These are phyloP conservation scores for Scophthalmus maximus DNA, from an alignment of 2,113 vertebrate genomes.

Conservation along the genomic window DNA sequence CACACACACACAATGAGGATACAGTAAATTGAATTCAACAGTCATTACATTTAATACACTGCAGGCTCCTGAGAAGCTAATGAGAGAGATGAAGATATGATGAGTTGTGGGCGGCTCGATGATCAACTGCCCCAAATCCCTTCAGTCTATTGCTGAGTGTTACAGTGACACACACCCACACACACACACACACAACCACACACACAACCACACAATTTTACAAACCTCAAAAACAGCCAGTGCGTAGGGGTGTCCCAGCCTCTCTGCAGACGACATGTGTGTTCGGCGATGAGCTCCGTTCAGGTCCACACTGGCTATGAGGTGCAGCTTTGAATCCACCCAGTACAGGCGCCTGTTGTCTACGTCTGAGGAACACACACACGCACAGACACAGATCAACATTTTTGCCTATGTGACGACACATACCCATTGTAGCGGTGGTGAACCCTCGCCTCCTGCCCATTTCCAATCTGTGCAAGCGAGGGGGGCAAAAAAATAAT, in stretches of 20 bases:
- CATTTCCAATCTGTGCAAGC: too few species aligned
- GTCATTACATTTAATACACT: constrained; percentile 39
- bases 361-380: constrained; percentile 85
- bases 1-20: constrained; percentile 25
- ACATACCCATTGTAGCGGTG: too few species aligned
- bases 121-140: constrained; percentile 3
- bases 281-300: constrained; percentile 91
- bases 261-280: constrained; percentile 89
- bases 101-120: constrained; percentile 37
- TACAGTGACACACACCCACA: not conserved
- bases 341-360: constrained; percentile 96
- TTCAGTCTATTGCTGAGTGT: not conserved
- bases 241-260: constrained; percentile 93
- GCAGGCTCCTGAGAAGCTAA: constrained; percentile 25
- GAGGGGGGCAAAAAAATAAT: not conserved
- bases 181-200: not conserved
- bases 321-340: constrained; percentile 97
- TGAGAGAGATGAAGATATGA: constrained; percentile 46
- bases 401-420: not conserved
- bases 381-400: constrained; percentile 50
- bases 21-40: constrained; percentile 51
- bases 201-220: constrained; percentile 39
- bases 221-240: constrained; percentile 96
- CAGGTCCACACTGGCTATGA: constrained; percentile 93
- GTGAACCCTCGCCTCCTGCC: too few species aligned